phyloP scores from a whole-genome alignment of 1,140 invertebrate species.

The Drosophila novamexicana region DNA sequence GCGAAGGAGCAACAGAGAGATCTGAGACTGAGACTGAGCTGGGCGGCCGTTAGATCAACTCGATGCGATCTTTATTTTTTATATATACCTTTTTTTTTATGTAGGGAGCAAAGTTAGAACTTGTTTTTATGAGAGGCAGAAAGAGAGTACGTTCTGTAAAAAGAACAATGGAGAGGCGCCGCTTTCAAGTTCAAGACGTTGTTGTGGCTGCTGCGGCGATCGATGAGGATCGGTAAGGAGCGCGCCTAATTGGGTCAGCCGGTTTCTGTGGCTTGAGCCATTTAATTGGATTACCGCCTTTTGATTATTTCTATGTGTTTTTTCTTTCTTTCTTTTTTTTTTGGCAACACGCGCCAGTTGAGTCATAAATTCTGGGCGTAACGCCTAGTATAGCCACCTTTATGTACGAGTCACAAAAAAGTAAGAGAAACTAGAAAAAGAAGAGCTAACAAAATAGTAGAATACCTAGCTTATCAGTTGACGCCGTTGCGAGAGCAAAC shows the following conservation, averaged over 20 bases:
- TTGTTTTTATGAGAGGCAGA: slow-evolving; percentile 62
- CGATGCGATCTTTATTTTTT: slow-evolving; percentile 62
- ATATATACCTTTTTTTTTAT: slow-evolving; percentile 31
- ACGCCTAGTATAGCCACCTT: slow-evolving; percentile 29
- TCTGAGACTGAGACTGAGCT: slow-evolving; percentile 35
- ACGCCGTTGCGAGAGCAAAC: slow-evolving; percentile 30
- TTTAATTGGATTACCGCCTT: slow-evolving; percentile 84
- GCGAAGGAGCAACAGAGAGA: slow-evolving; percentile 35
- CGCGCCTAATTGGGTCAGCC: slow-evolving; percentile 79
- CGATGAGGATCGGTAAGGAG: slow-evolving; percentile 57
- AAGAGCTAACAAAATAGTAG: neutral
- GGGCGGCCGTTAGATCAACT: slow-evolving; percentile 76
- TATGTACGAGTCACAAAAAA: slow-evolving; percentile 37
- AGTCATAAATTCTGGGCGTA: slow-evolving; percentile 45
- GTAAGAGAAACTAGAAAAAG: neutral
- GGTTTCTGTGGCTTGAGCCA: slow-evolving; percentile 59
- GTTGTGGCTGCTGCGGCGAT: slow-evolving; percentile 24
- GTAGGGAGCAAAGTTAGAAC: slow-evolving; percentile 70
- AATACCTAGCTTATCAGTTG: slow-evolving; percentile 66
- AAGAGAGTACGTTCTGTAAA: neutral
- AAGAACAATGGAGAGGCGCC: slow-evolving; percentile 77
- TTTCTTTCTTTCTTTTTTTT: slow-evolving; percentile 10
- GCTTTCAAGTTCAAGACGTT: slow-evolving; percentile 74
- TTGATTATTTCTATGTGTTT: slow-evolving; percentile 53
- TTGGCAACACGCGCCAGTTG: slow-evolving; percentile 62